Evolutionary conservation across 2,113 vertebrate genomes (phyloP).

Genomic region (Shinisaurus crocodilurus): DNA sequence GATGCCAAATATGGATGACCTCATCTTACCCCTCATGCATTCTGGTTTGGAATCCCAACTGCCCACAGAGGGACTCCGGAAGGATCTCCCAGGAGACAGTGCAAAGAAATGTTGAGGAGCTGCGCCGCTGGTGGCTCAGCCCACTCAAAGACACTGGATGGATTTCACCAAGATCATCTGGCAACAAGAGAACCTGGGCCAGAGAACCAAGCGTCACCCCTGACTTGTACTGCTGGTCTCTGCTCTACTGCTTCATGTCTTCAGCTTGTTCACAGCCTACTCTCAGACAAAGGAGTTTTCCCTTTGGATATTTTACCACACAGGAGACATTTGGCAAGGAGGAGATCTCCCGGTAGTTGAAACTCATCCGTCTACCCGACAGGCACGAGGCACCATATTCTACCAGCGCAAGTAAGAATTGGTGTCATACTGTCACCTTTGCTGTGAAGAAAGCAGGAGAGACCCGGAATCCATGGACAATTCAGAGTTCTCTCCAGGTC

Average conservation of each 20-base stretch:
- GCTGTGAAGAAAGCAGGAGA: constrained; percentile 36
- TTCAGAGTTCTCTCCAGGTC: not conserved
- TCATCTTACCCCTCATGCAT: constrained; percentile 87
- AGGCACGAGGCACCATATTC: not conserved
- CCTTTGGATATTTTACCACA: not conserved
- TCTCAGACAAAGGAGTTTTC: not conserved
- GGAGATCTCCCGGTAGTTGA: not conserved
- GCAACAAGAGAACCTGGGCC: accelerated
- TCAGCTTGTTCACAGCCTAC: not conserved
- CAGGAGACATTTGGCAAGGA: not conserved
- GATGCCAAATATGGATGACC: constrained; percentile 92
- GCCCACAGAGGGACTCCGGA: constrained; percentile 25
- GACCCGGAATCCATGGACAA: not conserved
- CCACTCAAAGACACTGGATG: constrained; percentile 27
- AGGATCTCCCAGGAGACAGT: constrained; percentile 60
- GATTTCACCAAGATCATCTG: no score
- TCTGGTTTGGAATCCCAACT: constrained; percentile 72
- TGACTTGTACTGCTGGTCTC: accelerated
- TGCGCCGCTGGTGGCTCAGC: not conserved
- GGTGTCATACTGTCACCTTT: constrained; percentile 7
- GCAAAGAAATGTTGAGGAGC: constrained; percentile 53
- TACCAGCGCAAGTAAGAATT: constrained; percentile 6
- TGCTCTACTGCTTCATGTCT: not conserved
- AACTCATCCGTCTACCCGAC: not conserved
- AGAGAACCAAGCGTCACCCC: not conserved